phyloP scores from a whole-genome alignment of 2,888 invertebrate genomes.

The Hirtodrosophila cameraria region DNA sequence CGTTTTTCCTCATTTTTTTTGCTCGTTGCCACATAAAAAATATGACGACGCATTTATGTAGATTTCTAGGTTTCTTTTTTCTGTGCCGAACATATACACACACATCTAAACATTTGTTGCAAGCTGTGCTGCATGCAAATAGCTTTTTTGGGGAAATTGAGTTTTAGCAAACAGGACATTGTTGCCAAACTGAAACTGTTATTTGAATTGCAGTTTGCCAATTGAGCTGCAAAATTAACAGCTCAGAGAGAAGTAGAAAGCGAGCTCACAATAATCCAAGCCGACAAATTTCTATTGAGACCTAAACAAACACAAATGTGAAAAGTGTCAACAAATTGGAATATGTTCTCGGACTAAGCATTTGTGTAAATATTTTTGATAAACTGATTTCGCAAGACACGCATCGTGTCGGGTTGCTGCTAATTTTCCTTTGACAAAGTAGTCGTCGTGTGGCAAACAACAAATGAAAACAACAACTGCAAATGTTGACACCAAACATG shows the following conservation, averaged over 20 bases:
- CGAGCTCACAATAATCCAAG: too few species aligned
- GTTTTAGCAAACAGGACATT: constrained; percentile 4
- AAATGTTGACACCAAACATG: constrained; percentile 62
- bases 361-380: constrained; percentile 73
- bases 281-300: constrained; percentile 1
- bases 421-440: constrained; percentile 61
- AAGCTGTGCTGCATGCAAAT: neutral
- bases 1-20: constrained; percentile 6
- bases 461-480: constrained; percentile 62
- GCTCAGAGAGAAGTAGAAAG: constrained; percentile 24
- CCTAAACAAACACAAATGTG: constrained; percentile 62
- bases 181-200: constrained; percentile 12
- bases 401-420: constrained; percentile 54
- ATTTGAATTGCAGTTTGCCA: constrained; percentile 23
- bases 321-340: constrained; percentile 65
- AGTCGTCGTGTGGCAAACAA: constrained; percentile 15
- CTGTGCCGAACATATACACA: neutral
- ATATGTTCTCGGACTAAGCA: constrained; percentile 63
- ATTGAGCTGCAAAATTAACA: constrained; percentile 42
- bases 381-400: constrained; percentile 68
- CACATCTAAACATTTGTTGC: neutral
- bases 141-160: constrained; percentile 29
- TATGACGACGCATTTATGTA: constrained; percentile 1
- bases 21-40: neutral
- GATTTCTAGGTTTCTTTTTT: neutral